Conservation (phyloP, 2,888 invertebrate species). For the Oligia fasciuncula region DNA sequence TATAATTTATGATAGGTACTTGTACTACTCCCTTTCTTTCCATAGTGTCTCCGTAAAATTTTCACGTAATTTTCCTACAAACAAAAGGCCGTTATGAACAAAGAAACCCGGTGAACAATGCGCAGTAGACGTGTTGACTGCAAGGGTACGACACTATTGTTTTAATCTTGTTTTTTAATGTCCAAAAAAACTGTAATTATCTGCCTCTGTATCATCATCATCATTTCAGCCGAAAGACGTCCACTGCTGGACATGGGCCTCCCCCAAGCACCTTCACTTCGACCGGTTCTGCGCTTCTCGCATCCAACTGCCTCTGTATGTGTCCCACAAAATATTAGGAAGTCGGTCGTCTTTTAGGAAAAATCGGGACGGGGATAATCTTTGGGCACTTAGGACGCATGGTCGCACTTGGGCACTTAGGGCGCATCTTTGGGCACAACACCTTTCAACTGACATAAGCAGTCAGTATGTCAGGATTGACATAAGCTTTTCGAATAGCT, state of each 20-base stretch:
- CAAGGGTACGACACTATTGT: constrained; percentile 69
- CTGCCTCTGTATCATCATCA: background rate
- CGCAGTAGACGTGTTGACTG: constrained; percentile 69
- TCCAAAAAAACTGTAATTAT: constrained; percentile 62
- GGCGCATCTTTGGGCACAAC: background rate
- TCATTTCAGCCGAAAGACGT: too few species aligned
- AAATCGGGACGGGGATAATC: background rate
- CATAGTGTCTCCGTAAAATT: constrained; percentile 65
- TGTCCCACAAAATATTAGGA: background rate
- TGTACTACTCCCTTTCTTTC: constrained; percentile 22
- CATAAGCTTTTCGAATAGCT: background rate
- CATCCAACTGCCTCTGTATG: background rate
- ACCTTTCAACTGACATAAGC: background rate
- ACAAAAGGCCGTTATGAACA: constrained; percentile 75
- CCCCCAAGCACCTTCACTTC: too few species aligned
- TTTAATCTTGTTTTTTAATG: constrained; percentile 58
- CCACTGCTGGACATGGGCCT: too few species aligned
- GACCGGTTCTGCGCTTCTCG: too few species aligned
- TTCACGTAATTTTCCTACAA: constrained; percentile 77
- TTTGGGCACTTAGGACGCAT: background rate
- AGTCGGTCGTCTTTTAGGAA: background rate
- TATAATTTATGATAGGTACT: background rate
- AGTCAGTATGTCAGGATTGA: background rate
- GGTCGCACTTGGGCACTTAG: background rate
- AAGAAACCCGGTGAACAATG: constrained; percentile 70